phyloP scores from a whole-genome alignment of 2,113 vertebrate species.

The Anas platyrhynchos region DNA sequence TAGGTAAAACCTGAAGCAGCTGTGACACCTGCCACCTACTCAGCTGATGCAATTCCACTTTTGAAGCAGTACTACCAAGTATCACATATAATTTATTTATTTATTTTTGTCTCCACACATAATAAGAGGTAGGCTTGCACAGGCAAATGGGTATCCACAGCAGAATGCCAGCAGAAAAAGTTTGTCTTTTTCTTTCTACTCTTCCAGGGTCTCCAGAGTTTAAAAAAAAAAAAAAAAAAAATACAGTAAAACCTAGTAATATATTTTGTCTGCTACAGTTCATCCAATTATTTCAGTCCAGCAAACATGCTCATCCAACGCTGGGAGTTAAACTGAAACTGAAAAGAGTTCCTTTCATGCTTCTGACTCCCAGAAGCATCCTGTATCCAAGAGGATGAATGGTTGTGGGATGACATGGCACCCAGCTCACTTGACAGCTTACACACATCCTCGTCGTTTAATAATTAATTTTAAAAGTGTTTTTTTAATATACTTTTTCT shows the following conservation, averaged over 20 bases:
- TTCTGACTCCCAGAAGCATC: background rate
- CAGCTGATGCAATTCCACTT: background rate
- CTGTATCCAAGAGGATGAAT: fast-evolving
- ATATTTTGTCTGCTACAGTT: background rate
- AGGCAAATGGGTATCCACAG: background rate
- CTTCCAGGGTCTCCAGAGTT: background rate
- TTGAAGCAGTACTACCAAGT: background rate
- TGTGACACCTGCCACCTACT: background rate
- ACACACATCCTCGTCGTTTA: background rate
- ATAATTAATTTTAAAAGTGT: background rate
- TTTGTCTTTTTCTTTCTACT: background rate
- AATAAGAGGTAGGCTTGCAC: background rate
- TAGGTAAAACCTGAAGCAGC: background rate
- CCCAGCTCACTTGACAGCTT: background rate
- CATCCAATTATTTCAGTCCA: background rate
- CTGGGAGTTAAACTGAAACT: background rate
- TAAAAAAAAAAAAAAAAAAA: background rate
- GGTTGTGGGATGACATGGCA: background rate
- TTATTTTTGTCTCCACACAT: background rate
- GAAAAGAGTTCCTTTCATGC: background rate
- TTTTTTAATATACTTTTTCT: background rate
- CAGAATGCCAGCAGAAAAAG: background rate
- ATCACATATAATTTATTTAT: background rate
- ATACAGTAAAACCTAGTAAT: background rate
- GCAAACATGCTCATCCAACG: background rate